Evolutionary conservation across 35 echinoderm and acorn worm species (phyloP), one percentile per base, ranked within the genome.

Genomic region (Diadema setosum): DNA sequence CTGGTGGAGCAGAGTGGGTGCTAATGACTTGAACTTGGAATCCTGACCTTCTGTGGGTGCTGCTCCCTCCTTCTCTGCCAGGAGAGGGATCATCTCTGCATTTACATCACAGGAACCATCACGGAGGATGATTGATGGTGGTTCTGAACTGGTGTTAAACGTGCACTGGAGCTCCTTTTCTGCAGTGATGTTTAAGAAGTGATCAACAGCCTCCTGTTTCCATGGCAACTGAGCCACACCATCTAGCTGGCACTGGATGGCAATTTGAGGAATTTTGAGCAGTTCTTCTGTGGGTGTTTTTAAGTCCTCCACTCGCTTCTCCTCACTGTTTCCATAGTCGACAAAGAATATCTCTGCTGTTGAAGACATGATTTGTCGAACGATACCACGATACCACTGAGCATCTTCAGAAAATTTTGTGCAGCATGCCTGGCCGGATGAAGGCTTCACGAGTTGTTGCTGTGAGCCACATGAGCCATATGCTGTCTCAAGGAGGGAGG

Each of bases 251-350:
- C 96, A 99, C 80, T 94, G 82, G 2, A 99, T 46, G n/a, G 96
- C 92, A n/a, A 85, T 50, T 16, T 45, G 37, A 7, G 92, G 86
- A 37, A 69, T 24, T 17, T 89, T 57, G 43, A 93, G 45, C 21
- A 93, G 78, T 60, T 89, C 56, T 32, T 65, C 17, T n/a, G 92
- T 87, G 11, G 92, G 82, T 24, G 83, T 34, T 30, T 89, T 97
- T 34, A 97, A 59, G 16, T 73, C 46, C 30, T 37, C 25, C 5
- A 85, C 37, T 46, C 82, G 55, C 32, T 93, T 80, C 57, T 88
- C 82, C 58, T 97, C 94, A 39, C 69, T 89, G 86, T 97, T 93
- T 18, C 94, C 94, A 86, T 91, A 97, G 45, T 97, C 94, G 26
- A 97, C 86, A 83, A 97, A 97, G 29, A 64, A 81, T 26, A 97